phyloP scores from a whole-genome alignment of 1,140 invertebrate genomes.

The Ooceraea biroi region DNA sequence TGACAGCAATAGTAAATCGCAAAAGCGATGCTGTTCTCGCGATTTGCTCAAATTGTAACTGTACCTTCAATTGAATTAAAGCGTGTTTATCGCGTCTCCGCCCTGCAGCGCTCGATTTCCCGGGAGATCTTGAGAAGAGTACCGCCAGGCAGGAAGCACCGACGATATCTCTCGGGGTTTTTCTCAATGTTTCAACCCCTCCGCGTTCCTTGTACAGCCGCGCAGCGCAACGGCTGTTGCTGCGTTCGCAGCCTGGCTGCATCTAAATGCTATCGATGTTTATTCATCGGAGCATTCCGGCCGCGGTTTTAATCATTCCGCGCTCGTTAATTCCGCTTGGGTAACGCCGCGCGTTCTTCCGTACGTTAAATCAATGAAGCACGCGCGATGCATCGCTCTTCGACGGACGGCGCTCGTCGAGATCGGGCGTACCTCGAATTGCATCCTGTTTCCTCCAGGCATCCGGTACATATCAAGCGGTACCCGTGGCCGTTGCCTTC shows the following conservation, averaged over 20 bases:
- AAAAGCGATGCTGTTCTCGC: background rate
- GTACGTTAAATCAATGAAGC: constrained; percentile 27
- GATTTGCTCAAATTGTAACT: background rate
- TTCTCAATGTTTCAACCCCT: background rate
- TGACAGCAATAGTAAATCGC: constrained; percentile 17
- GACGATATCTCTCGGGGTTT: background rate
- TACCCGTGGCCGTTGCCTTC: background rate
- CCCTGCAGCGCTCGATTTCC: background rate
- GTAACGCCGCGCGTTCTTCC: background rate
- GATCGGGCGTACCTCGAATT: background rate
- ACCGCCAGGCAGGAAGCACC: background rate
- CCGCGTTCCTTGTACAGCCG: background rate
- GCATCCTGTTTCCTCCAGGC: background rate
- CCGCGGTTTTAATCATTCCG: background rate
- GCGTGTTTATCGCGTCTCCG: constrained; percentile 5
- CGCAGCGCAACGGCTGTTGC: background rate
- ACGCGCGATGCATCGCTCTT: background rate
- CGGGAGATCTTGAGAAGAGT: background rate
- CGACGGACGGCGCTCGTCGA: background rate
- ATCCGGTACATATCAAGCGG: background rate
- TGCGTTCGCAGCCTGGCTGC: background rate
- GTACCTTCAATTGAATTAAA: constrained; percentile 35
- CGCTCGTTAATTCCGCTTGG: background rate
- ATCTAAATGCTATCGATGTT: background rate
- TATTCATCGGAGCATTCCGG: background rate